phyloP scores from a whole-genome alignment of 2,113 vertebrate genomes.

The Alligator mississippiensis region DNA sequence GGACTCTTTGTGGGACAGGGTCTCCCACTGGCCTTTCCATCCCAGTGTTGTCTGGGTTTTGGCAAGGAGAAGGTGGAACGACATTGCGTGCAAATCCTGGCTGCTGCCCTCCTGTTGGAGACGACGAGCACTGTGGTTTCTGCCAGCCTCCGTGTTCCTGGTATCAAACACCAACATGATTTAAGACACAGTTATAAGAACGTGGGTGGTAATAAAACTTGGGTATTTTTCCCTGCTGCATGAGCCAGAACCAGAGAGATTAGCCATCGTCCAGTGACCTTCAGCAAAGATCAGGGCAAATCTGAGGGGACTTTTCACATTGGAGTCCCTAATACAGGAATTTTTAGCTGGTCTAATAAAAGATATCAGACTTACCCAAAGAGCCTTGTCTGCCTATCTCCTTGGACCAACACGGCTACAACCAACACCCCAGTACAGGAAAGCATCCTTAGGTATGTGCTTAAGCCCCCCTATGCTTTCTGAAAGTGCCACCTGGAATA shows the following conservation, averaged over 20 bases:
- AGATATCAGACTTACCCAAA: too few species aligned
- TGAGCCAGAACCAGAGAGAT: neutral
- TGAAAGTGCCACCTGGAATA: rapidly evolving
- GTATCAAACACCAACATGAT: neutral
- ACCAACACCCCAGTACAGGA: neutral
- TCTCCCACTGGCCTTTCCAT: neutral
- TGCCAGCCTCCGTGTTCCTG: neutral
- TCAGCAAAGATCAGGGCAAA: neutral
- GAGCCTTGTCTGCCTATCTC: too few species aligned
- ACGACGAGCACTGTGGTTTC: rapidly evolving
- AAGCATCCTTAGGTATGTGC: rapidly evolving
- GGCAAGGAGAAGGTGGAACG: neutral
- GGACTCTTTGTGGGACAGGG: too few species aligned
- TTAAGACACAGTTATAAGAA: neutral
- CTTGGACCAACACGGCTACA: too few species aligned
- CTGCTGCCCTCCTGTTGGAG: rapidly evolving
- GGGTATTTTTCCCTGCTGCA: rapidly evolving
- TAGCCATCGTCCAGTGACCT: rapidly evolving
- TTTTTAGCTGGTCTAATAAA: too few species aligned
- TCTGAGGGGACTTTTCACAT: rapidly evolving
- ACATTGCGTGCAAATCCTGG: neutral
- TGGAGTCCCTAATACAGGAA: neutral
- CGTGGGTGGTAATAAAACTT: neutral
- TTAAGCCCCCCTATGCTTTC: rapidly evolving
- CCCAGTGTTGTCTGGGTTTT: neutral